Evolutionary conservation across 2,888 invertebrate species (phyloP), one percentile per base, ranked within the genome.

Genomic region (Alloplasta piceator): DNA sequence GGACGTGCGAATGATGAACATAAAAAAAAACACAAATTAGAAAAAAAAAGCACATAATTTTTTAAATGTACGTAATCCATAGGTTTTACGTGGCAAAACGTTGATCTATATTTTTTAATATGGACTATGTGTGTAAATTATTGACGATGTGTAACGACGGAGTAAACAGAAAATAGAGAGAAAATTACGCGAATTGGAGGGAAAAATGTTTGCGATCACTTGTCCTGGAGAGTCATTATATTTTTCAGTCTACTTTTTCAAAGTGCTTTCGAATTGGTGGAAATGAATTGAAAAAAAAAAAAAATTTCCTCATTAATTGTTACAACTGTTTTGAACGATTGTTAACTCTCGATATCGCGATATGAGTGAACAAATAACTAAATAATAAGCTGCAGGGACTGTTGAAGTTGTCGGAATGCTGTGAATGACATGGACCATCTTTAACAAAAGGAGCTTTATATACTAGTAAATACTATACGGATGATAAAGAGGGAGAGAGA

Each of bases 41-140:
- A 67, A 66, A 16, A 58, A 52, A 39, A 46, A 61, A 55, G 7
- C 64, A 66, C 64, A 56, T 66, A 74, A 75, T 63, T 77, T 68
- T 72, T 83, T 78, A 55, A 77, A 43, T 78, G 82, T 84, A 80
- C 81, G 79, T 79, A 68, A 58, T 61, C 41, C 38, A 46, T 68
- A 66, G 36, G 46, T 73, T 68, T 77, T 85, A 87, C 85, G 86
- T 88, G 84, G 86, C 85, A 36, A 89, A 87, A 87, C 86, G 86
- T 89, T 85, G 88, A 90, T 88, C 88, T 89, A 90, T 90, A 90
- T 90, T 90, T 66, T 90, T 90, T 89, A 89, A 90, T 90, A 89
- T 87, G 86, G 80, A 87, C 84, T 87, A 88, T 82, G 81, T 83
- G 83, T 87, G 87, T 63, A 67, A 61, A 77, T 64, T 63, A 63